Percentiles rank a stretch among this genome's conserved stretches.
These are phyloP conservation scores for Lypha dubia DNA, from an alignment of 2,888 invertebrate species.

Conservation along the genomic window DNA sequence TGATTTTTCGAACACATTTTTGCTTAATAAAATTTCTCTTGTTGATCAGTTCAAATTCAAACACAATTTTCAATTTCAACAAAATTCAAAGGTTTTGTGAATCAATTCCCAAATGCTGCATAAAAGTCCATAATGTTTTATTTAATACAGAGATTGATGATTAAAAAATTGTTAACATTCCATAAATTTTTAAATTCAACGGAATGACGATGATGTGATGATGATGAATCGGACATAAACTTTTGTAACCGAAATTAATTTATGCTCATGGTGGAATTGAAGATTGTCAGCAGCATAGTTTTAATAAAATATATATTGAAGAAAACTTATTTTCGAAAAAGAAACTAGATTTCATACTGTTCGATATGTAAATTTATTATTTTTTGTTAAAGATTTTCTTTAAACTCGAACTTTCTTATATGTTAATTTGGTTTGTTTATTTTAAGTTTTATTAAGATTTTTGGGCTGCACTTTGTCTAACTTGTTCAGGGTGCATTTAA, in stretches of 20 bases:
- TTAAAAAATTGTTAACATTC: conserved; percentile 10
- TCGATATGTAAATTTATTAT: conserved; percentile 6
- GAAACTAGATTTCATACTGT: not conserved
- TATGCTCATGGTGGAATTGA: conserved; percentile 6
- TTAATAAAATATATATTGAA: conserved; percentile 2
- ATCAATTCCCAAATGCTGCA: not conserved
- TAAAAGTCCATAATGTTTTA: conserved; percentile 23
- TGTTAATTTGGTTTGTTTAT: conserved; percentile 3
- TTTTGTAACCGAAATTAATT: conserved; percentile 36
- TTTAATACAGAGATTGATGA: not conserved
- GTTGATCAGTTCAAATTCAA: not conserved
- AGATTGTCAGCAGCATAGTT: not conserved
- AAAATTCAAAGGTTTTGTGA: conserved; percentile 27
- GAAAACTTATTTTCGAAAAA: not conserved
- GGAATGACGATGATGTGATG: too few species aligned
- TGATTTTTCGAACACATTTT: conserved; percentile 89
- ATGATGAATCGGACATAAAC: not conserved
- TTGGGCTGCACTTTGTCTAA: not conserved
- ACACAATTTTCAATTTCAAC: not conserved
- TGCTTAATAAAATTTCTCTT: conserved; percentile 18
- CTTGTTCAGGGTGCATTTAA: not conserved
- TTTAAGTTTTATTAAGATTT: not conserved
- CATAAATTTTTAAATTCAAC: conserved; percentile 30
- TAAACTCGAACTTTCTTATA: not conserved
- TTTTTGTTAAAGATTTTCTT: conserved; percentile 1